Conservation (phyloP, 2,888 invertebrate genomes). For the Anodontia alba region DNA sequence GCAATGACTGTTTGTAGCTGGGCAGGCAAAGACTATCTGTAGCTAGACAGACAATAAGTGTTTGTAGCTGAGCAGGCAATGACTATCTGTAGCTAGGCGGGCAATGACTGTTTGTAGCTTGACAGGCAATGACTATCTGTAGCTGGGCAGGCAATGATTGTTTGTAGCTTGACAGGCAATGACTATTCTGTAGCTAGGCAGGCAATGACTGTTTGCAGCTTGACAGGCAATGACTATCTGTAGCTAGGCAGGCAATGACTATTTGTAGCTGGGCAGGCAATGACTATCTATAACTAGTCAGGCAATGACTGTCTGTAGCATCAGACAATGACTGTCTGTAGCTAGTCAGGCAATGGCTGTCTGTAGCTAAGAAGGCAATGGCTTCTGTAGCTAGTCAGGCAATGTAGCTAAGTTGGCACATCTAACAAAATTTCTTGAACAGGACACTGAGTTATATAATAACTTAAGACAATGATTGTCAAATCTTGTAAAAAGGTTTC, state of each 20-base stretch:
- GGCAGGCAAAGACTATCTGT: constrained; percentile 95
- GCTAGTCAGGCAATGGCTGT: too few relatives aligned
- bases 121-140: constrained; percentile 96
- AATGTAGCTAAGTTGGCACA: too few relatives aligned
- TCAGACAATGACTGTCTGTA: constrained; percentile 83
- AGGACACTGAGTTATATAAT: background rate
- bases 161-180: constrained; percentile 90
- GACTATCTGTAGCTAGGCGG: constrained; percentile 85
- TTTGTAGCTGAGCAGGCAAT: too few relatives aligned
- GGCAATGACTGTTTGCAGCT: too few relatives aligned
- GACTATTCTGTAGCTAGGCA: background rate
- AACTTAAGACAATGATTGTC: constrained; percentile 92
- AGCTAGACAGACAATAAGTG: too few relatives aligned
- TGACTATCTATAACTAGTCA: too few relatives aligned
- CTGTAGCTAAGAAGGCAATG: too few relatives aligned
- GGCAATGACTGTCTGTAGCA: too few relatives aligned
- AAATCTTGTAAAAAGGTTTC: too few relatives aligned
- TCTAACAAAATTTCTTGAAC: too few relatives aligned
- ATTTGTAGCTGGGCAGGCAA: constrained; percentile 94
- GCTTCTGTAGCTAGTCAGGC: too few relatives aligned
- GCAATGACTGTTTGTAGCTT: constrained; percentile 96
- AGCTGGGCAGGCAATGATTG: constrained; percentile 94
- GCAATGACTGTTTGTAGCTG: too few relatives aligned
- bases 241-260: constrained; percentile 96
- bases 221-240: constrained; percentile 95